A percentile compares a stretch with the other conserved stretches of the same genome.
Conservation (phyloP, 1,140 invertebrate genomes). For the Drosophila ironensis region DNA sequence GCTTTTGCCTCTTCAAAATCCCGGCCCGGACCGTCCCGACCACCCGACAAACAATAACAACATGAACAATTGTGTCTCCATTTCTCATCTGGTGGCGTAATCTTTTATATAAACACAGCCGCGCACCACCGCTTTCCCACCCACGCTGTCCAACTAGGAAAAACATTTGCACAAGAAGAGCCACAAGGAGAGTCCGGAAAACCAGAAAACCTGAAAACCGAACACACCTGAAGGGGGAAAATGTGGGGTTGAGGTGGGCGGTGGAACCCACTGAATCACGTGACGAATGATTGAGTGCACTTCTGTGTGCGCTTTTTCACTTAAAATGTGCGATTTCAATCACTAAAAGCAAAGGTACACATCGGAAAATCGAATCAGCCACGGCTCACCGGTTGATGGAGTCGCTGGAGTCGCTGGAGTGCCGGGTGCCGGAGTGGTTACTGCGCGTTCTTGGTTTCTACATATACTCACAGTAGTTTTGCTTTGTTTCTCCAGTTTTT, state of each 20-base stretch:
- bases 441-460: background rate
- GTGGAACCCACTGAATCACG: slow-evolving; percentile 42
- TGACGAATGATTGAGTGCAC: slow-evolving; percentile 78
- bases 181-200: slow-evolving; percentile 2
- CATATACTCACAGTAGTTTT: no score
- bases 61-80: slow-evolving; percentile 54
- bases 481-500: background rate
- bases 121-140: slow-evolving; percentile 52
- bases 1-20: slow-evolving; percentile 52
- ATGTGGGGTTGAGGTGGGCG: background rate
- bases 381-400: slow-evolving; percentile 32
- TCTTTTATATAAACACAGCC: slow-evolving; percentile 74
- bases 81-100: slow-evolving; percentile 52
- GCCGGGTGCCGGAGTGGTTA: slow-evolving; percentile 9
- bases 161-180: slow-evolving; percentile 56
- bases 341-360: slow-evolving; percentile 79
- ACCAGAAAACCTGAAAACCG: no score
- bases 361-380: slow-evolving; percentile 46
- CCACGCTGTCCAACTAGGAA: slow-evolving; percentile 44
- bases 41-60: slow-evolving; percentile 26
- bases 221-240: no score
- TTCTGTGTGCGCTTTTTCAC: slow-evolving; percentile 77
- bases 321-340: slow-evolving; percentile 80
- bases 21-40: no score
- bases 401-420: slow-evolving; percentile 7